Percentiles rank a stretch among this genome's conserved stretches.
Conservation (phyloP, 2,797 vertebrate species). For the Acropternis orthonyx region DNA sequence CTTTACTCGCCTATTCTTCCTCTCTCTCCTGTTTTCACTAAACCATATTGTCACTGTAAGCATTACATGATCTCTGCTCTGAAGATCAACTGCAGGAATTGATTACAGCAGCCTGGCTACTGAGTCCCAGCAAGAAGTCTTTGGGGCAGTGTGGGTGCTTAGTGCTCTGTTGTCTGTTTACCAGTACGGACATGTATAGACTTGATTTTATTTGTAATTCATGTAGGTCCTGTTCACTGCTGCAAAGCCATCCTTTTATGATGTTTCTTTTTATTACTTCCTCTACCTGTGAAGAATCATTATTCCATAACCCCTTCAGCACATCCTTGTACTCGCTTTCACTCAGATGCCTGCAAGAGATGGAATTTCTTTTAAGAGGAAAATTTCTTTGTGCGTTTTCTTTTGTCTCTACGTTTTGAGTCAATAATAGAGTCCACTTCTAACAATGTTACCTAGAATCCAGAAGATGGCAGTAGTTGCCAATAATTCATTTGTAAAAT, state of each 20-base stretch:
- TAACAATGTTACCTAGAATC: neutral
- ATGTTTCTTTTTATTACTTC: neutral
- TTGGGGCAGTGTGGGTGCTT: rapidly evolving
- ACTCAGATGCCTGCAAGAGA: neutral
- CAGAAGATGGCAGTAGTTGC: constrained; percentile 54
- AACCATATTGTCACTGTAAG: rapidly evolving
- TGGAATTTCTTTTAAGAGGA: neutral
- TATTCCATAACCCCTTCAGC: neutral
- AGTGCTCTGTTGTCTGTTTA: neutral
- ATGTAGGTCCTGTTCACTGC: neutral
- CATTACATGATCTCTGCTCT: neutral
- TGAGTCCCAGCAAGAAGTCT: neutral
- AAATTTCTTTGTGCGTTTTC: neutral
- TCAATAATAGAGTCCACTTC: neutral
- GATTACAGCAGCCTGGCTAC: neutral
- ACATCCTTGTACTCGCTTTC: neutral
- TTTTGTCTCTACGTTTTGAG: neutral
- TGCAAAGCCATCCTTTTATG: neutral
- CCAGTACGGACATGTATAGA: neutral
- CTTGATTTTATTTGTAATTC: neutral
- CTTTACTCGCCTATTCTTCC: neutral
- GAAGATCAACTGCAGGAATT: neutral
- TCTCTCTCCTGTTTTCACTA: neutral
- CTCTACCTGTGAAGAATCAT: neutral
- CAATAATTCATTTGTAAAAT: neutral